A percentile compares a stretch with the other conserved stretches of the same genome.
phyloP scores from a whole-genome alignment of 2,888 invertebrate species.

The Rhogogaster chlorosoma region DNA sequence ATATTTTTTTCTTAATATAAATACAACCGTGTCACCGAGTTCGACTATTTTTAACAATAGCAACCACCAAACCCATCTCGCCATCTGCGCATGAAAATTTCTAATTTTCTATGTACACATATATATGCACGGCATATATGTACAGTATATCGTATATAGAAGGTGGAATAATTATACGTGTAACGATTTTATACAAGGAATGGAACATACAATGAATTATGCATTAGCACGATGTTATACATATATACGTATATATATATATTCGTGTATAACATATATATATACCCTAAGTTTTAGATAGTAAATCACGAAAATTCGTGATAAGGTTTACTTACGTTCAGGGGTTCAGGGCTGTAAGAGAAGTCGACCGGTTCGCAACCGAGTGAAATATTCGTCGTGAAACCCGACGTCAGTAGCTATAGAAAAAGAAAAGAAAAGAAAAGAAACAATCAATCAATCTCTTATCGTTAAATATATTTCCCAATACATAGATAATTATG shows the following conservation, averaged over 20 bases:
- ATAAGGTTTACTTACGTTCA: conserved; percentile 79
- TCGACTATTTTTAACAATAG: conserved; percentile 84
- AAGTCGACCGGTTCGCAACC: conserved; percentile 87
- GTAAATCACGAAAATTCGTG: neutral
- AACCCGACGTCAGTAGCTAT: conserved; percentile 84
- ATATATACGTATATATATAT: conserved; percentile 39
- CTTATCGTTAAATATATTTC: too few relatives aligned
- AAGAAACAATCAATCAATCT: too few relatives aligned
- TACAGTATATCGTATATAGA: neutral
- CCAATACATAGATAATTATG: too few relatives aligned
- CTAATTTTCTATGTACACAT: conserved; percentile 24
- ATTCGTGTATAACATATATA: neutral
- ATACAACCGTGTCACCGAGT: conserved; percentile 85
- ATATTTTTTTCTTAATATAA: conserved; percentile 85
- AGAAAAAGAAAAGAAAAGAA: conserved; percentile 2
- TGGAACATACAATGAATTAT: neutral
- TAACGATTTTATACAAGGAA: neutral
- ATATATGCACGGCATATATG: conserved; percentile 11
- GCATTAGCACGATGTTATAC: neutral
- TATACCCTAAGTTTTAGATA: too few relatives aligned
- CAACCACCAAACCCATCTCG: conserved; percentile 82
- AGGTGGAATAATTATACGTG: neutral
- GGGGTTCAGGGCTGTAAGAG: conserved; percentile 82
- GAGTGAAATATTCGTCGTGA: conserved; percentile 82
- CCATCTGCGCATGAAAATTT: conserved; percentile 68